Conservation (phyloP, 2,888 invertebrate species). For the Oscheius sp. region DNA sequence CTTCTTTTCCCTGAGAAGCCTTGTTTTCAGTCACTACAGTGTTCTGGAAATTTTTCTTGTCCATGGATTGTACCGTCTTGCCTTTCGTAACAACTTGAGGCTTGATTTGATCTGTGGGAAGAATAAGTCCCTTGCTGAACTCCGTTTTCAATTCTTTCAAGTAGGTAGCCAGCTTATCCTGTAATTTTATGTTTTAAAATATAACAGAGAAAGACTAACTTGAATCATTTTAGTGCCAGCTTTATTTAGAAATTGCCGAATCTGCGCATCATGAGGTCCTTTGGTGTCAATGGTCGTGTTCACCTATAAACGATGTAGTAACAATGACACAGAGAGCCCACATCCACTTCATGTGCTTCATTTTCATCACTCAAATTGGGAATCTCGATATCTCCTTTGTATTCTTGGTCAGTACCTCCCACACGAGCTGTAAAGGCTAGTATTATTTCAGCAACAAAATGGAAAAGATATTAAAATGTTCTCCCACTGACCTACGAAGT, state of each 20-base stretch:
- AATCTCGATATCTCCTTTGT: slow-evolving; percentile 86
- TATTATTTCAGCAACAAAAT: background rate
- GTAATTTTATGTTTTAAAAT: background rate
- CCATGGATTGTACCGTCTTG: slow-evolving; percentile 61
- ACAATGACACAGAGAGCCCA: slow-evolving; percentile 73
- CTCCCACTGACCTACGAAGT: slow-evolving; percentile 83
- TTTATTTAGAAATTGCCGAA: slow-evolving; percentile 62
- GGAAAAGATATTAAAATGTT: background rate
- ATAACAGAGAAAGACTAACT: slow-evolving; percentile 2
- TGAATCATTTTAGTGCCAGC: slow-evolving; percentile 54
- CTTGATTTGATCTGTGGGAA: slow-evolving; percentile 83
- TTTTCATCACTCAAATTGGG: slow-evolving; percentile 98
- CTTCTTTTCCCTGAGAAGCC: background rate
- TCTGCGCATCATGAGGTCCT: slow-evolving; percentile 64
- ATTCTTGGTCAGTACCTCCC: slow-evolving; percentile 76
- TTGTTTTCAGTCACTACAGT: slow-evolving; percentile 51
- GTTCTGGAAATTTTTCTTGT: slow-evolving; percentile 70
- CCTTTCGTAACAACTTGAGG: slow-evolving; percentile 65
- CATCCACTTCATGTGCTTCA: slow-evolving; percentile 90
- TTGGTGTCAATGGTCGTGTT: slow-evolving; percentile 52
- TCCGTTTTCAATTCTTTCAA: slow-evolving; percentile 81
- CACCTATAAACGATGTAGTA: slow-evolving; percentile 42
- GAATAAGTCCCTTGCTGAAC: slow-evolving; percentile 83
- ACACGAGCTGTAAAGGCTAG: slow-evolving; percentile 74
- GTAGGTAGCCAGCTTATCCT: slow-evolving; percentile 56